A percentile compares a stretch with the other conserved stretches of the same genome.
Evolutionary conservation across 2,888 invertebrate genomes (phyloP).

Genomic region (Spatulosminthurus flaviceps): DNA sequence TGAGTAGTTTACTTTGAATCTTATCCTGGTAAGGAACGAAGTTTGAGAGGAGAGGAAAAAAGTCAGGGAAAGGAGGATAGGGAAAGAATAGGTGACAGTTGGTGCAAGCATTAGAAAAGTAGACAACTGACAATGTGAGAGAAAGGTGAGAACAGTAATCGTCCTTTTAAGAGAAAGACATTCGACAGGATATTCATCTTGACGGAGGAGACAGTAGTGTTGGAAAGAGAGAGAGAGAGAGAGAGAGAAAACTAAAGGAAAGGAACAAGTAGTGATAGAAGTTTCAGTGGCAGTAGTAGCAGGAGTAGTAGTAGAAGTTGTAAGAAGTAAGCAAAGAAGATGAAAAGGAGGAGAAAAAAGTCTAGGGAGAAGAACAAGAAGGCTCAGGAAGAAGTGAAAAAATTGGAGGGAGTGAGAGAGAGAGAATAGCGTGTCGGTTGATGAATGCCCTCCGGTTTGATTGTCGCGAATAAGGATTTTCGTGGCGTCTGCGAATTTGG

Average conservation of each 20-base stretch:
- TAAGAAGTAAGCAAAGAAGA: too few relatives aligned
- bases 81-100: neutral
- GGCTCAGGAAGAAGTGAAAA: neutral
- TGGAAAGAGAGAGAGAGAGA: neutral
- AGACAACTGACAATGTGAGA: neutral
- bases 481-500: slow-evolving; percentile 57
- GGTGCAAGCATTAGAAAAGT: neutral
- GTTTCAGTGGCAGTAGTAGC: neutral
- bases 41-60: neutral
- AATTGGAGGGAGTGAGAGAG: slow-evolving; percentile 26
- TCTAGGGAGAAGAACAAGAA: slow-evolving; percentile 22
- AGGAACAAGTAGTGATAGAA: neutral
- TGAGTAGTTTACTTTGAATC: slow-evolving; percentile 9
- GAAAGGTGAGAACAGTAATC: slow-evolving; percentile 39
- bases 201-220: slow-evolving; percentile 9
- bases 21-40: neutral
- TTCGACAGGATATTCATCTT: slow-evolving; percentile 21
- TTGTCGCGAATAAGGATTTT: slow-evolving; percentile 48
- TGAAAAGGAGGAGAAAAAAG: slow-evolving; percentile 12
- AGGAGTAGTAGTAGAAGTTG: too few relatives aligned
- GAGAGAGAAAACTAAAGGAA: neutral
- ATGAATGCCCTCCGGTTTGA: slow-evolving; percentile 53
- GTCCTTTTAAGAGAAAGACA: slow-evolving; percentile 39
- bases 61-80: neutral
- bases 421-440: slow-evolving; percentile 42